Evolutionary conservation across 2,888 invertebrate genomes (phyloP).

Genomic region (Leptarthrus brevirostris): DNA sequence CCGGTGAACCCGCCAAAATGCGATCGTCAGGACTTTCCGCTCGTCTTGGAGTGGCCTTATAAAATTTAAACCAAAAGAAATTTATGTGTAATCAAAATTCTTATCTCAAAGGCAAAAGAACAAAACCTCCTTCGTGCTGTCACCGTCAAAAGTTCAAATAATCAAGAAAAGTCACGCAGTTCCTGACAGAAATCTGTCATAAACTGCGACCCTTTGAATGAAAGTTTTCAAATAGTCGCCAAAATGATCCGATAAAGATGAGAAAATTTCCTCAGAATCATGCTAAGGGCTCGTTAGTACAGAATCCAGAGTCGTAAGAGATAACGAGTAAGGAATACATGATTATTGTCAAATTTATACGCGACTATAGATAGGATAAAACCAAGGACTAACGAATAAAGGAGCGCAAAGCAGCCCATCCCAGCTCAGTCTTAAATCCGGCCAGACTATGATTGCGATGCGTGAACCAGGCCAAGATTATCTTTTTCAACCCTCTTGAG

Average conservation of each 20-base stretch:
- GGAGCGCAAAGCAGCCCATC: background rate
- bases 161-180: conserved; percentile 44
- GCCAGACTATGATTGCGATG: background rate
- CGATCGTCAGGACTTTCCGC: too few species aligned
- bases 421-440: background rate
- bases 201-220: conserved; percentile 48
- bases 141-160: conserved; percentile 14
- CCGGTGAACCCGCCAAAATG: too few species aligned
- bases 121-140: conserved; percentile 11
- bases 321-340: conserved; percentile 52
- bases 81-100: conserved; percentile 48
- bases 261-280: conserved; percentile 48
- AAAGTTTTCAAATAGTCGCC: conserved; percentile 47
- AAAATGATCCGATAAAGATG: conserved; percentile 52
- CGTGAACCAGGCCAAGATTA: conserved; percentile 43
- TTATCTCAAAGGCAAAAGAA: conserved; percentile 35
- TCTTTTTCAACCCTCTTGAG: conserved; percentile 51
- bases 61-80: background rate
- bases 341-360: conserved; percentile 50
- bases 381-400: too few species aligned
- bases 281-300: conserved; percentile 29
- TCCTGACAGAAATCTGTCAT: conserved; percentile 47
- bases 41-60: too few species aligned
- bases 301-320: conserved; percentile 42
- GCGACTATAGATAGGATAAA: conserved; percentile 46